Percentiles rank a stretch among this genome's conserved stretches.
Evolutionary conservation across 2,797 vertebrate species (phyloP).

Genomic region (Silurus aristotelis): DNA sequence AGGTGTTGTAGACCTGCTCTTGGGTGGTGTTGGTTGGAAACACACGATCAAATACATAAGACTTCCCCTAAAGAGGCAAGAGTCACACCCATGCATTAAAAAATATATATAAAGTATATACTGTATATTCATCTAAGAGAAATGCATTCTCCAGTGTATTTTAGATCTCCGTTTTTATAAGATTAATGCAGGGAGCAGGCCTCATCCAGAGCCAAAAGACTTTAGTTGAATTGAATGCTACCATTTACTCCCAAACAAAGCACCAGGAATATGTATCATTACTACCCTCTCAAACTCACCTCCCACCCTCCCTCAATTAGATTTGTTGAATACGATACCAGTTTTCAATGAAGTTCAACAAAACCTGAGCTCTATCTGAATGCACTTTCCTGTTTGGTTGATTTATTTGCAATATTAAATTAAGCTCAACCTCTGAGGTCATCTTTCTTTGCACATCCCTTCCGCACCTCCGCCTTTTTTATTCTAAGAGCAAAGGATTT

Average conservation of each 20-base stretch:
- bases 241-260: neutral
- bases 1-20: conserved; percentile 82
- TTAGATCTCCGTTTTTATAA: neutral
- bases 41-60: conserved; percentile 79
- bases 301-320: neutral
- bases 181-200: neutral
- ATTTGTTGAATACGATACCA: neutral
- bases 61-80: conserved; percentile 74
- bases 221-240: neutral
- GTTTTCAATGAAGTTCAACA: neutral
- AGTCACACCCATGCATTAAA: neutral
- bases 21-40: conserved; percentile 85
- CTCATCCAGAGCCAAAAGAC: neutral
- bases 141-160: neutral
- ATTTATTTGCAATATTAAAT: neutral
- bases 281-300: neutral
- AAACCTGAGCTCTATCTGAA: neutral
- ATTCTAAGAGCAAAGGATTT: neutral
- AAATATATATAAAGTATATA: too few species aligned
- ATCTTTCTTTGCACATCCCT: conserved; percentile 5
- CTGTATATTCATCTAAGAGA: neutral
- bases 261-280: neutral
- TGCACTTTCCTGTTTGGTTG: neutral
- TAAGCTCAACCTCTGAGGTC: neutral
- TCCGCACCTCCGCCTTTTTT: neutral